A percentile compares a stretch with the other conserved stretches of the same genome.
Evolutionary conservation across 2,797 vertebrate species (phyloP).

Genomic region (Urophycis tenuis): DNA sequence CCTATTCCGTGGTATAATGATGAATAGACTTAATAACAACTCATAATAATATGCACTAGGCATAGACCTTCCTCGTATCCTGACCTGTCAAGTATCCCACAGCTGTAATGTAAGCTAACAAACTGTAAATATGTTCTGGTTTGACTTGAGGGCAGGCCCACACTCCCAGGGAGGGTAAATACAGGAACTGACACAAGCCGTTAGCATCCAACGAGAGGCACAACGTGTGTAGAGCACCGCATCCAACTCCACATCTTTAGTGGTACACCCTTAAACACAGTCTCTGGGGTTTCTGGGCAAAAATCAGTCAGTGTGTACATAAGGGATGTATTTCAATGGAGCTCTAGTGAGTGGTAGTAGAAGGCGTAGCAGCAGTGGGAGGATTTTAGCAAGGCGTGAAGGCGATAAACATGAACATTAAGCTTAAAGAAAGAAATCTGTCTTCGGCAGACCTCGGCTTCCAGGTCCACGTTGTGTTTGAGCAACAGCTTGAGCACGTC

Average conservation of each 20-base stretch:
- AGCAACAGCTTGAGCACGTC: constrained; percentile 96
- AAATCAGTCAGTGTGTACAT: neutral
- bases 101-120: neutral
- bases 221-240: neutral
- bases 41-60: neutral
- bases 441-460: constrained; percentile 86
- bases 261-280: neutral
- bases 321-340: constrained; percentile 4
- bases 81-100: neutral
- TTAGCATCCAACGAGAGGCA: neutral
- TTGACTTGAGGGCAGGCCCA: neutral
- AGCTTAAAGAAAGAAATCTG: neutral
- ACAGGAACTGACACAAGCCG: neutral
- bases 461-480: constrained; percentile 95
- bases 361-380: neutral
- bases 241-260: neutral
- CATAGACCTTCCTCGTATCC: neutral
- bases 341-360: neutral
- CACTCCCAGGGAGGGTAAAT: neutral
- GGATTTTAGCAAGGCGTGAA: neutral
- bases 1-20: neutral
- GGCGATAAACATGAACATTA: constrained; percentile 2
- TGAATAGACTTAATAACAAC: neutral
- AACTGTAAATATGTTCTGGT: neutral
- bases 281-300: neutral